Conservation (phyloP, 2,113 vertebrate genomes). For the Todiramphus chloris region DNA sequence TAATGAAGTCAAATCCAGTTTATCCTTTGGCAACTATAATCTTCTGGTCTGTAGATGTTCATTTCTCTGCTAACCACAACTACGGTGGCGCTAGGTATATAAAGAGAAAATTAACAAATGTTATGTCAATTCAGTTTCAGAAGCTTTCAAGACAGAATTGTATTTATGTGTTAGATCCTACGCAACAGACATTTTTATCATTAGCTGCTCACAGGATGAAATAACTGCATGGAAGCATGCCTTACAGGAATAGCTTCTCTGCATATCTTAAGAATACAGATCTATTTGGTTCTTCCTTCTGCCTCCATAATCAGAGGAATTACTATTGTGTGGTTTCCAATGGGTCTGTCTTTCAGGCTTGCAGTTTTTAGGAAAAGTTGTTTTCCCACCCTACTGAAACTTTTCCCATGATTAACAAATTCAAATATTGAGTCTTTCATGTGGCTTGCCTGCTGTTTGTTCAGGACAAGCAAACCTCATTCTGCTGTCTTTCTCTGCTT, state of each 20-base stretch:
- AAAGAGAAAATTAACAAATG: conserved; percentile 57
- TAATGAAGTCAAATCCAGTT: conserved; percentile 85
- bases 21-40: conserved; percentile 79
- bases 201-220: conserved; percentile 19
- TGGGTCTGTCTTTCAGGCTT: neutral
- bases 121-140: conserved; percentile 47
- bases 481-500: neutral
- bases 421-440: conserved; percentile 40
- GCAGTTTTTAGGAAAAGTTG: neutral
- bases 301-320: conserved; percentile 28
- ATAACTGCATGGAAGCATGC: conserved; percentile 22
- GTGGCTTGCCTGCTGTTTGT: conserved; percentile 6
- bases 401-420: conserved; percentile 39
- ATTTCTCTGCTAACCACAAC: conserved; percentile 48
- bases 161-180: conserved; percentile 38
- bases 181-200: conserved; percentile 2
- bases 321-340: conserved; percentile 38
- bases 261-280: conserved; percentile 35
- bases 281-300: conserved; percentile 12
- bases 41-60: conserved; percentile 71
- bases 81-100: conserved; percentile 15
- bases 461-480: neutral
- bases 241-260: conserved; percentile 10
- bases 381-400: conserved; percentile 4
- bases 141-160: conserved; percentile 27